Conservation (phyloP, 2,113 vertebrate species). For the Tonatia bakeri region DNA sequence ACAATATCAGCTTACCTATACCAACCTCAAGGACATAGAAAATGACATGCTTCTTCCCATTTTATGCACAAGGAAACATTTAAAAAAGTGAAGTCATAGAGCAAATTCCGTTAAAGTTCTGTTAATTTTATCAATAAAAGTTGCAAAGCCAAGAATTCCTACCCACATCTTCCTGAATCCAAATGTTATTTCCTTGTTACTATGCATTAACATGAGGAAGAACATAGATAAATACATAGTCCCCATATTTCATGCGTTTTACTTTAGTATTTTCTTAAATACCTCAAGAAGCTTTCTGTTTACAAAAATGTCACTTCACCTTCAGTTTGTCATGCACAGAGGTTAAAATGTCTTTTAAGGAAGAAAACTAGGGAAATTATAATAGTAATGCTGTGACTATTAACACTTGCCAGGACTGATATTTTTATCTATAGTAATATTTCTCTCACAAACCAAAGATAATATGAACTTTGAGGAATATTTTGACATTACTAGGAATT, state of each 20-base stretch:
- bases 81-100: background rate
- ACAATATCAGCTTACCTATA: background rate
- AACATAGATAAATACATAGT: background rate
- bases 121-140: background rate
- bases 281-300: background rate
- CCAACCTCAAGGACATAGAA: background rate
- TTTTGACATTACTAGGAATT: background rate
- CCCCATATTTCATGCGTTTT: background rate
- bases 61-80: background rate
- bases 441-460: background rate
- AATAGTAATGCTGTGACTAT: background rate
- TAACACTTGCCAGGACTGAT: background rate
- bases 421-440: background rate
- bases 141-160: background rate
- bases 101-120: background rate
- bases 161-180: background rate
- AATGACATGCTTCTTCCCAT: background rate
- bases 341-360: background rate
- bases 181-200: background rate
- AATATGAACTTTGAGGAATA: background rate
- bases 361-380: background rate
- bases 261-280: background rate
- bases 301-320: background rate
- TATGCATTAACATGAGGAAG: background rate
- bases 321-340: background rate